These are phyloP conservation scores for Nipponacmea schrenckii DNA, from an alignment of 2,888 invertebrate species.

Conservation along the genomic window DNA sequence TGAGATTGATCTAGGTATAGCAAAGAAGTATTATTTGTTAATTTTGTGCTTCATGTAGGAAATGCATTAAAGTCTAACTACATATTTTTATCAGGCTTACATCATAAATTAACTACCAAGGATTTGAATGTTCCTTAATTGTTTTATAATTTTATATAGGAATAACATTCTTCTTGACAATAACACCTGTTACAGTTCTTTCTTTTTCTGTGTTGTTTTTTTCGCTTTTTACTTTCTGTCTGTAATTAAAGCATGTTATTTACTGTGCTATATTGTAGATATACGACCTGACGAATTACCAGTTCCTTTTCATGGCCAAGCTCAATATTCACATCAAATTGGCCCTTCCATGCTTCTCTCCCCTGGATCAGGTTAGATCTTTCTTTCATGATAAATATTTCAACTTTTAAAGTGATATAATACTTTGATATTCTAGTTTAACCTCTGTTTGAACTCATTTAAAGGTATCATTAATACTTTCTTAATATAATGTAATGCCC, in stretches of 20 bases:
- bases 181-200: not conserved
- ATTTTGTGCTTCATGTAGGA: too few species aligned
- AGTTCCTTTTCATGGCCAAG: conserved; percentile 64
- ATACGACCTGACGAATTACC: conserved; percentile 58
- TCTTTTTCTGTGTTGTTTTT: not conserved
- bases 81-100: too few species aligned
- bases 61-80: too few species aligned
- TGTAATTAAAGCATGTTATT: not conserved
- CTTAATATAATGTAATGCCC: too few species aligned
- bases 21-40: too few species aligned
- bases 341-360: conserved; percentile 48
- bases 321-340: conserved; percentile 63
- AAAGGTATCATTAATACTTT: too few species aligned
- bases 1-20: too few species aligned
- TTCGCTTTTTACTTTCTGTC: not conserved
- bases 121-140: too few species aligned
- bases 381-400: not conserved
- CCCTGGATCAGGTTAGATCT: conserved; percentile 31
- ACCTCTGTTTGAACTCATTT: too few species aligned
- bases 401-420: not conserved
- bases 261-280: conserved; percentile 14
- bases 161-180: too few species aligned
- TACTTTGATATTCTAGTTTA: not conserved
- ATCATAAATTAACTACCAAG: too few species aligned
- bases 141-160: too few species aligned